A percentile compares a stretch with the other conserved stretches of the same genome.
Conservation (phyloP, 1,140 invertebrate species). For the Oryctes rhinoceros region DNA sequence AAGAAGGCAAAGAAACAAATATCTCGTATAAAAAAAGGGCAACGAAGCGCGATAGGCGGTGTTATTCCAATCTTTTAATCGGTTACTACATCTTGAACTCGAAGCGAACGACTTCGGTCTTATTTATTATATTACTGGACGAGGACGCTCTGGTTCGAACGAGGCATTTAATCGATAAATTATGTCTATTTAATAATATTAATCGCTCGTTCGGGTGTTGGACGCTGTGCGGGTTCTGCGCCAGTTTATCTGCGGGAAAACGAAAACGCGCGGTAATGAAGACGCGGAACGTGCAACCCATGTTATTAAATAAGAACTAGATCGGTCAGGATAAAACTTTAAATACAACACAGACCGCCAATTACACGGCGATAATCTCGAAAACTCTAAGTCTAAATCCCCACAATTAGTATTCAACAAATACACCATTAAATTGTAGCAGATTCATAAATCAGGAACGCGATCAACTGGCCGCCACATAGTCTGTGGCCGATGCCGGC, state of each 20-base stretch:
- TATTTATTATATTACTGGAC: conserved; percentile 36
- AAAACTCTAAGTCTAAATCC: conserved; percentile 45
- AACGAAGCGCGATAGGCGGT: conserved; percentile 7
- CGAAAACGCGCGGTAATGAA: conserved; percentile 28
- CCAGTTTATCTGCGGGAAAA: conserved; percentile 30
- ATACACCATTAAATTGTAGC: conserved; percentile 46
- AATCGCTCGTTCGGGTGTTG: conserved; percentile 32
- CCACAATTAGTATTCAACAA: conserved; percentile 51
- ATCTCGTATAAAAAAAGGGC: neutral
- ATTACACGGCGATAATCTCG: conserved; percentile 40
- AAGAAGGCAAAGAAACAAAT: conserved; percentile 20
- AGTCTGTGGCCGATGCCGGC: conserved; percentile 39
- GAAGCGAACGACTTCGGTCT: neutral
- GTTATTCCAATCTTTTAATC: conserved; percentile 20
- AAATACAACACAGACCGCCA: conserved; percentile 41
- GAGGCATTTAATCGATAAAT: conserved; percentile 40
- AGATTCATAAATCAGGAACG: conserved; percentile 49
- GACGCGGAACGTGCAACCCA: conserved; percentile 37
- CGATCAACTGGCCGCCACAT: conserved; percentile 48
- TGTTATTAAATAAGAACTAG: conserved; percentile 39
- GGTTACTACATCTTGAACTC: conserved; percentile 31
- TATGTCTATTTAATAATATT: conserved; percentile 42
- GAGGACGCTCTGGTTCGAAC: conserved; percentile 21
- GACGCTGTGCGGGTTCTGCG: conserved; percentile 19
- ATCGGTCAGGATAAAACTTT: conserved; percentile 38